Evolutionary conservation across 2,113 vertebrate species (phyloP).

Genomic region (Numenius arquata): DNA sequence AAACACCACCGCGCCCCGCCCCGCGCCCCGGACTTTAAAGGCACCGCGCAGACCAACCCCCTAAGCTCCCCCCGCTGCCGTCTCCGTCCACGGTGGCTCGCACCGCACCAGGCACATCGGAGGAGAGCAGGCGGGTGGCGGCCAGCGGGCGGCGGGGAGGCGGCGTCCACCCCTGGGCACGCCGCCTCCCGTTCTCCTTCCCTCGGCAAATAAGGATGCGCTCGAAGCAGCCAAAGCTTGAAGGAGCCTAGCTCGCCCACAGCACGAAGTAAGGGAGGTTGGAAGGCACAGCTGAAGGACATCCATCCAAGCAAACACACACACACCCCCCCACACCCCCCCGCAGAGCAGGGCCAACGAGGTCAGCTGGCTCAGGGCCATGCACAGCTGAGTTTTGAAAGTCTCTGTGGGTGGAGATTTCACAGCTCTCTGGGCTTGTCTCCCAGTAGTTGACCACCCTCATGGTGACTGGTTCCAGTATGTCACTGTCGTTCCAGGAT

Average conservation of each 20-base stretch:
- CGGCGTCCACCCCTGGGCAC: fast-evolving
- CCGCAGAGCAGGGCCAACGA: fast-evolving
- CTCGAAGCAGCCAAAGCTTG: not conserved
- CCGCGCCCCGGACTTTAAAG: constrained; percentile 51
- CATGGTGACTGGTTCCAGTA: fast-evolving
- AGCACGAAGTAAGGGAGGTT: not conserved
- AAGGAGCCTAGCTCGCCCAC: fast-evolving
- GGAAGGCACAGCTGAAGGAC: not conserved
- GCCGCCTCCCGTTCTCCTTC: not conserved
- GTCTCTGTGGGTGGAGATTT: not conserved
- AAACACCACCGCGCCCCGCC: not conserved
- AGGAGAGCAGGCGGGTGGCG: not conserved
- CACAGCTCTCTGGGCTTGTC: no score
- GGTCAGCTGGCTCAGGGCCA: not conserved
- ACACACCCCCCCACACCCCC: not conserved
- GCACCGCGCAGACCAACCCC: not conserved
- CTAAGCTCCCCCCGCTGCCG: not conserved
- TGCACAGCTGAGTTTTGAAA: not conserved
- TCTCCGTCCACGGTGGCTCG: fast-evolving
- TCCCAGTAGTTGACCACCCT: not conserved
- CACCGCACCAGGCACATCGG: fast-evolving
- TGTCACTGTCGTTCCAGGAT: fast-evolving
- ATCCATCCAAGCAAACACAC: fast-evolving
- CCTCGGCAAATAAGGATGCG: fast-evolving
- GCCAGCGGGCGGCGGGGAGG: fast-evolving